phyloP scores from a whole-genome alignment of 2,797 vertebrate species.

The Phoeniculus purpureus region DNA sequence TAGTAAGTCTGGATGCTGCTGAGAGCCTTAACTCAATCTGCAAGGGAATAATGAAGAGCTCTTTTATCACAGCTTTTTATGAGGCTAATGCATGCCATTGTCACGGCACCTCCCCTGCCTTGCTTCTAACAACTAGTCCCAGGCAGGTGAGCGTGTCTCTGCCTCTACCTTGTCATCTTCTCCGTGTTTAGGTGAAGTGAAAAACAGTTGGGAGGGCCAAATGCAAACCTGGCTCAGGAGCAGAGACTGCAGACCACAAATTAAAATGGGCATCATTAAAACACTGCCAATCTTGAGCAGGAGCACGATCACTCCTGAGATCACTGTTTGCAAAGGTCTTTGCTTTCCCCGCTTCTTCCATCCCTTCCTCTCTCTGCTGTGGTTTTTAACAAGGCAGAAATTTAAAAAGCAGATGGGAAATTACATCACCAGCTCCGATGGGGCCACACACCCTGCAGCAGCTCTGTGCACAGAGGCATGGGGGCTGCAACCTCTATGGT shows the following conservation, averaged over 20 bases:
- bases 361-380: not conserved
- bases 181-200: not conserved
- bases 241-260: not conserved
- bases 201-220: conserved; percentile 16
- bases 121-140: conserved; percentile 7
- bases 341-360: not conserved
- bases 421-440: conserved; percentile 72
- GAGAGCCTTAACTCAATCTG: conserved; percentile 65
- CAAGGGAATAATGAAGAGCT: conserved; percentile 35
- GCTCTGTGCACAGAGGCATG: conserved; percentile 69
- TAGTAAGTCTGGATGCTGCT: conserved; percentile 13
- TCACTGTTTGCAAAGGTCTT: not conserved
- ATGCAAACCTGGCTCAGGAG: not conserved
- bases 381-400: conserved; percentile 21
- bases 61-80: conserved; percentile 37
- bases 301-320: not conserved
- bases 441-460: conserved; percentile 77
- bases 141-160: not conserved
- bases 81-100: conserved; percentile 27
- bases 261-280: not conserved
- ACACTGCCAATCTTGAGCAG: not conserved
- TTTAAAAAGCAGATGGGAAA: conserved; percentile 66
- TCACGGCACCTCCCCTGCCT: not conserved
- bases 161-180: not conserved
- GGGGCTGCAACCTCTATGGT: not conserved